phyloP scores from a whole-genome alignment of 2,888 invertebrate species.

The Diploptera punctata region DNA sequence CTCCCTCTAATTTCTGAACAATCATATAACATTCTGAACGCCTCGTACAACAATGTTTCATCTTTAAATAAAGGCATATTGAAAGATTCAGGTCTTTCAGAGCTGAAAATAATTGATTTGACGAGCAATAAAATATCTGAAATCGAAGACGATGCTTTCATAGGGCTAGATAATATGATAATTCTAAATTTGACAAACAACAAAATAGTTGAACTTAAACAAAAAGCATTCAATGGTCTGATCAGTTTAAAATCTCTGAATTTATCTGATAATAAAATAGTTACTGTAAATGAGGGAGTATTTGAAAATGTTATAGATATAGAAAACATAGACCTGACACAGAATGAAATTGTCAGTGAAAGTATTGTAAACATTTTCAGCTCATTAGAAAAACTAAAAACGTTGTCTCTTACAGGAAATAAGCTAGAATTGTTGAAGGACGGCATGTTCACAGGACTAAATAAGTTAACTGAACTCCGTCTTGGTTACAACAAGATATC shows the following conservation, averaged over 20 bases:
- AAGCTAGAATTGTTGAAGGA: background rate
- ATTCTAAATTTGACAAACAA: background rate
- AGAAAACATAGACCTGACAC: background rate
- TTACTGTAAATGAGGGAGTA: background rate
- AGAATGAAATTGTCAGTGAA: background rate
- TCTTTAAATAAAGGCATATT: background rate
- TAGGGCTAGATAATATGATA: background rate
- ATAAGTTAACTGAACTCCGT: background rate
- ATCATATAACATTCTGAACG: background rate
- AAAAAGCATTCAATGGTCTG: background rate
- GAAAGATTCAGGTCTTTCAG: background rate
- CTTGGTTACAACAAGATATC: background rate
- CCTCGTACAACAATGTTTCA: background rate
- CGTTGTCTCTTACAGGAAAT: background rate
- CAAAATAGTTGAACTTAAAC: background rate
- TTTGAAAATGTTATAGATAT: background rate
- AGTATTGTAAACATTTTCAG: background rate
- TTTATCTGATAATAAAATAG: background rate
- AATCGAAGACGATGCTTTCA: background rate
- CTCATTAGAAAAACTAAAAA: background rate
- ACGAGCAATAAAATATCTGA: background rate
- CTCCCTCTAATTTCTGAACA: background rate
- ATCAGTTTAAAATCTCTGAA: background rate
- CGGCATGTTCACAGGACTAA: background rate
- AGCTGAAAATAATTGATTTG: background rate